Evolutionary conservation across 2,797 vertebrate species (phyloP).

Genomic region (Gouania willdenowi): DNA sequence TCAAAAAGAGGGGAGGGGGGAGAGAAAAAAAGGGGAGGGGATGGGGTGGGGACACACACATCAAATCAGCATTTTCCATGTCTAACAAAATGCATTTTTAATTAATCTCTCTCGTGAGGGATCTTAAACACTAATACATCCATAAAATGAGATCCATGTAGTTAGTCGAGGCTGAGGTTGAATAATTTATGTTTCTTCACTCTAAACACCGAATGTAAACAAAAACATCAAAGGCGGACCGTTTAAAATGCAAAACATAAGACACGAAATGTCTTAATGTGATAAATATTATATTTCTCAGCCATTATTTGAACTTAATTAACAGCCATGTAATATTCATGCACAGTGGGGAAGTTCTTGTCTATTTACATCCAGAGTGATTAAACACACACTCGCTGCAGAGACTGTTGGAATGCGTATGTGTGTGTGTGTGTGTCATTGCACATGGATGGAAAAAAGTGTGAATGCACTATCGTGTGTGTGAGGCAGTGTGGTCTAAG

Average conservation of each 20-base stretch:
- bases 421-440: background rate
- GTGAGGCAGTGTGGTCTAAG: background rate
- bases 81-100: slow-evolving; percentile 84
- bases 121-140: slow-evolving; percentile 77
- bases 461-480: slow-evolving; percentile 5
- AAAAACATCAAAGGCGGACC: slow-evolving; percentile 76
- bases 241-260: slow-evolving; percentile 67
- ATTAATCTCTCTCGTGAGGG: slow-evolving; percentile 81
- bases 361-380: slow-evolving; percentile 72
- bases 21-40: background rate
- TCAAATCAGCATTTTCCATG: slow-evolving; percentile 79
- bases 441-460: too few relatives aligned
- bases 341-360: slow-evolving; percentile 64
- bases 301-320: slow-evolving; percentile 78
- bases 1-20: background rate
- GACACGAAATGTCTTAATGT: slow-evolving; percentile 57
- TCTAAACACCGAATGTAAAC: slow-evolving; percentile 74
- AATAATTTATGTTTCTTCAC: slow-evolving; percentile 74
- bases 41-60: slow-evolving; percentile 40
- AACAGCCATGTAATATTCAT: slow-evolving; percentile 78
- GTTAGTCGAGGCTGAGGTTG: slow-evolving; percentile 70
- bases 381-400: slow-evolving; percentile 58
- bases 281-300: slow-evolving; percentile 73
- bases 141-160: slow-evolving; percentile 72
- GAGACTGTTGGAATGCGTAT: slow-evolving; percentile 13